phyloP scores from a whole-genome alignment of 2,113 vertebrate species.

The Leptosomus discolor region DNA sequence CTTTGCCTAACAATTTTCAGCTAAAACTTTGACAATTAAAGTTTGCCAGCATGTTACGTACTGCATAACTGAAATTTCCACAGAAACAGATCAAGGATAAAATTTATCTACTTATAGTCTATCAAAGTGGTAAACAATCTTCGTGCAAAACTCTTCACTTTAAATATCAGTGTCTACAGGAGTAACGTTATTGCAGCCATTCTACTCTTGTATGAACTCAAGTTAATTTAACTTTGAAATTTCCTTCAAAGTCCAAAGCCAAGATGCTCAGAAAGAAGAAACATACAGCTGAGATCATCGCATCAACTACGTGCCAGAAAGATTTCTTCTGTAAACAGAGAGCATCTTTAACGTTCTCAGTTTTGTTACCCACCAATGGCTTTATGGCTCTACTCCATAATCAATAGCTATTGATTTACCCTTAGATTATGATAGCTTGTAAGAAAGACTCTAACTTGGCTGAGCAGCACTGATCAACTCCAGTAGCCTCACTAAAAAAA shows the following conservation, averaged over 20 bases:
- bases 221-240: neutral
- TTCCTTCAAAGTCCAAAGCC: neutral
- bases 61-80: neutral
- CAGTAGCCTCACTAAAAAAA: neutral
- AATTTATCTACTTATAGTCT: neutral
- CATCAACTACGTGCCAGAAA: neutral
- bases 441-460: neutral
- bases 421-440: accelerated
- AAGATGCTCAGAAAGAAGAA: neutral
- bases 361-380: accelerated
- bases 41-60: neutral
- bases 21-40: neutral
- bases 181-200: neutral
- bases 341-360: neutral
- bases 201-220: neutral
- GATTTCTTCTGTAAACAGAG: neutral
- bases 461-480: neutral
- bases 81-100: neutral
- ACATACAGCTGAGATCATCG: neutral
- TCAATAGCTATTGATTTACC: neutral
- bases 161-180: accelerated
- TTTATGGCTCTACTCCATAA: neutral
- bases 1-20: neutral
- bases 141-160: neutral
- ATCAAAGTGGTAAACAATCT: neutral